Conservation (phyloP, 2,888 invertebrate species). For the Arrhopalites spinosus region DNA sequence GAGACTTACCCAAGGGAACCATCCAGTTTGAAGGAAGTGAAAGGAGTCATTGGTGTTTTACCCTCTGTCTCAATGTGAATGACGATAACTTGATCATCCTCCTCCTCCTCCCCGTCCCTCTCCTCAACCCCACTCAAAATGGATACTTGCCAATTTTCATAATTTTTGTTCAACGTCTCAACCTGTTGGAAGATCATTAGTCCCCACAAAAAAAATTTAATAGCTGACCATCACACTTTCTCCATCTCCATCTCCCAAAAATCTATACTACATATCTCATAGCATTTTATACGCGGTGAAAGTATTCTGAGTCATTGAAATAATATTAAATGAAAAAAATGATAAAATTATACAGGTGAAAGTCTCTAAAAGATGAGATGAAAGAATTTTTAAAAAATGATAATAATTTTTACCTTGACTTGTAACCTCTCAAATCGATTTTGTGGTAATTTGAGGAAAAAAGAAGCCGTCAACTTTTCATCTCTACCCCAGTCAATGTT, state of each 20-base stretch:
- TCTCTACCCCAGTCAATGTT: slow-evolving; percentile 42
- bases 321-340: too few species aligned
- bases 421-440: slow-evolving; percentile 41
- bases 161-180: slow-evolving; percentile 44
- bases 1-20: slow-evolving; percentile 43
- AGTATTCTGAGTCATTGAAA: too few species aligned
- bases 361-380: neutral
- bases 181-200: slow-evolving; percentile 42
- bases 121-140: neutral
- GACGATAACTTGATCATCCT: slow-evolving; percentile 6
- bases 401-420: slow-evolving; percentile 36
- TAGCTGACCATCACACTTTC: neutral
- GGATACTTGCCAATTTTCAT: slow-evolving; percentile 42
- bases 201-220: neutral
- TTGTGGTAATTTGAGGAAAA: slow-evolving; percentile 45
- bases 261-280: too few species aligned
- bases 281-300: too few species aligned
- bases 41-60: slow-evolving; percentile 41
- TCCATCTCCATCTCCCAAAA: neutral
- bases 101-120: neutral
- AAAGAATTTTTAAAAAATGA: neutral
- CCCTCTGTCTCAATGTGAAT: slow-evolving; percentile 39
- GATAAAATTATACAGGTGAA: neutral
- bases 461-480: slow-evolving; percentile 37
- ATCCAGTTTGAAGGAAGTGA: slow-evolving; percentile 38